A percentile compares a stretch with the other conserved stretches of the same genome.
These are phyloP conservation scores for Oncopodura yosiiana DNA, from an alignment of 1,140 invertebrate genomes.

Conservation along the genomic window DNA sequence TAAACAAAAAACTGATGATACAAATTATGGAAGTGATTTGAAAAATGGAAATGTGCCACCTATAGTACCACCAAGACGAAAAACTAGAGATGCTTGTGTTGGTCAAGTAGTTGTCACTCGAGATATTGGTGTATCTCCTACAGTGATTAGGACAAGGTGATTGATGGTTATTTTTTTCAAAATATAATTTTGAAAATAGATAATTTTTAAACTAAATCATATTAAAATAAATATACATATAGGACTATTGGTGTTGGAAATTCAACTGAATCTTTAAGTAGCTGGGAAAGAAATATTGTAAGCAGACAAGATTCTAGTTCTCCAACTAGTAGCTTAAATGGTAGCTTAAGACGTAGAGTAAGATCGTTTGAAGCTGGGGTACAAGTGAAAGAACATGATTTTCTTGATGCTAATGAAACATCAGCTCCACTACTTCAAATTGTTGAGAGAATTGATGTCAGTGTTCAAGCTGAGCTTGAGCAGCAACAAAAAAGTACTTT, in stretches of 20 bases:
- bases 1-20: slow-evolving; percentile 8
- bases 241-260: slow-evolving; percentile 30
- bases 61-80: slow-evolving; percentile 21
- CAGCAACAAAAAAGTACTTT: neutral
- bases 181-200: neutral
- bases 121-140: slow-evolving; percentile 52
- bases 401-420: neutral
- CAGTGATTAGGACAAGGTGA: slow-evolving; percentile 40
- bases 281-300: slow-evolving; percentile 22
- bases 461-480: slow-evolving; percentile 38
- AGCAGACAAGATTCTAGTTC: slow-evolving; percentile 21
- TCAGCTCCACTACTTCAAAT: slow-evolving; percentile 32
- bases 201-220: neutral
- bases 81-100: slow-evolving; percentile 52
- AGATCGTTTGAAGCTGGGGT: slow-evolving; percentile 31
- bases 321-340: slow-evolving; percentile 25
- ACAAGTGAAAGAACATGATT: slow-evolving; percentile 33
- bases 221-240: neutral
- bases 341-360: slow-evolving; percentile 21
- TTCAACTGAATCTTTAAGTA: slow-evolving; percentile 12
- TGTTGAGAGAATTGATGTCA: slow-evolving; percentile 38
- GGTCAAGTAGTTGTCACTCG: slow-evolving; percentile 55
- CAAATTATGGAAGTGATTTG: slow-evolving; percentile 26
- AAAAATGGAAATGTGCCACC: slow-evolving; percentile 2
- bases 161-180: neutral